Evolutionary conservation across 2,888 invertebrate genomes (phyloP), one percentile per base, ranked within the genome.

Genomic region (Xiphydria camelus): DNA sequence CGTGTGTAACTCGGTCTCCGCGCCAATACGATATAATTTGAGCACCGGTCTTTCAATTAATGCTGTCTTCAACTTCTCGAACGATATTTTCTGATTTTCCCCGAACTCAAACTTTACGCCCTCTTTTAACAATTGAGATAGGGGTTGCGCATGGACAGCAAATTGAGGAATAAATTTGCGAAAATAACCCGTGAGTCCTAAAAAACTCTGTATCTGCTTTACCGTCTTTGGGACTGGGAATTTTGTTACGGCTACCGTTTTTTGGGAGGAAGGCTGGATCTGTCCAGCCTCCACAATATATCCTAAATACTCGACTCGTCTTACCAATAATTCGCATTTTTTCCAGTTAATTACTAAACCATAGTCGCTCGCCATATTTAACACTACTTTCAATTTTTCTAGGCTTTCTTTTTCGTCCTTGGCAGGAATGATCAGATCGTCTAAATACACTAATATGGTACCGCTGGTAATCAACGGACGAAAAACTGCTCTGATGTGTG

Each of bases 81-180:
- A 20, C 4, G 22, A 14, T 10, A 9, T 4, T 9, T 19, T 21
- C 18, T 41, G 21, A 18, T 19, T n/a, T n/a, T 4, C 14, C 7
- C 32, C 40, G 32, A 64, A 60, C n/a, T 21, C 62, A 21, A 66
- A 61, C 4, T 23, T 12, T 5, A 4, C 15, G n/a, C n/a, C n/a
- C n/a, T n/a, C n/a, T n/a, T n/a, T 23, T 23, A 23, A 23, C 23
- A 23, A 23, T 23, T 23, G 23, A 23, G 23, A 23, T 23, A 23
- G n/a, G 6, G 23, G 23, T 6, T n/a, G 23, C 23, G 23, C 23
- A 23, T 23, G 23, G n/a, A 23, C n/a, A 7, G 23, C 23, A 23
- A 23, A 23, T n/a, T 23, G 23, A 7, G 23, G 23, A n/a, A 23
- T n/a, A 23, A 23, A 23, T n/a, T 23, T 23, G n/a, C 23, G 23